Base-by-base conservation (phyloP, 1,140 invertebrate genomes). In the Caenorhabditis briggsae region DNA sequence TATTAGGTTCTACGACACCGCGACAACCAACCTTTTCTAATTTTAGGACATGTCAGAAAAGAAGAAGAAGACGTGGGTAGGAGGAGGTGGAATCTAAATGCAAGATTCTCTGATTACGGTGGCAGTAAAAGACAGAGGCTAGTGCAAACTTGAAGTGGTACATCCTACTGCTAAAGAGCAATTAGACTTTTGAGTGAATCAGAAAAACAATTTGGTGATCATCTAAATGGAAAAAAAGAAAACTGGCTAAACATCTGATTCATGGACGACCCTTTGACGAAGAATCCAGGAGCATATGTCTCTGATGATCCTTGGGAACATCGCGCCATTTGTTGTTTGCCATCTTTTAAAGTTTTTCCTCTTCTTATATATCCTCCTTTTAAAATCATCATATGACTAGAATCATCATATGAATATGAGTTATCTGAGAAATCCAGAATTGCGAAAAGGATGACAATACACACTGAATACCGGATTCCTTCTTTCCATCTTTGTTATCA, bases 1-100 rank as follows among this genome's bases (percentile, higher is more conserved):
- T 41, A 46, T 83, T 61, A 83, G 82, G 55, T 61, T 59, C 58
- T 58, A 83, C 20, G 50, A 56, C 48, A 33, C 33, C 33, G 33
- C 18, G 25, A 53, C 53, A 58, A 41, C 20, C 8, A 12, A 16
- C 25, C 48, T 56, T 61, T 59, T 59, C 56, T 59, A 70, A 61
- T 46, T 84, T 64, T 64, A 61, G 56, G 83, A 70, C 33, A 33
- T 33, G 33, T 33, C 33, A 33, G 33, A 33, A 3, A 33, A 33
- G 25, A 84, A 59, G 33, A 58, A 64, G 82, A 41, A 8, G 58
- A 41, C 14, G 53, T 58, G 16, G 82, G 18, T 25, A n/a, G 20
- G 16, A 14, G 41, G 23, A 53, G 48, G 23, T 20, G 78, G 46
- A 48, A n/a, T 12, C 7, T 23, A 55, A 33, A 11, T 33, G 5